phyloP scores from a whole-genome alignment of 2,797 vertebrate species.

The Hypotaenidia okinawae region DNA sequence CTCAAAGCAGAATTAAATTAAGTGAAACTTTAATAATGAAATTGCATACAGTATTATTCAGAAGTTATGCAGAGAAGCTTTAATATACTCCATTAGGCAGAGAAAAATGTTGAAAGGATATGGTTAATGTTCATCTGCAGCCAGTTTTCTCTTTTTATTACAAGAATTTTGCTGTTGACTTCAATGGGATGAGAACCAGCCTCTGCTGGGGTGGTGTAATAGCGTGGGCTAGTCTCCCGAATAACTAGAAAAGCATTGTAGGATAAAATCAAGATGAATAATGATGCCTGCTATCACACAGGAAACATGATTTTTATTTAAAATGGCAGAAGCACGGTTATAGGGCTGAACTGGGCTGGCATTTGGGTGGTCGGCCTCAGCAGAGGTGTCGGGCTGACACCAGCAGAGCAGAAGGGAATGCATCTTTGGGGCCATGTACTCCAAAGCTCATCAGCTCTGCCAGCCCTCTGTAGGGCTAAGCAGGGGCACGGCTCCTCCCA shows the following conservation, averaged over 20 bases:
- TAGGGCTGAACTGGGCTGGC: background rate
- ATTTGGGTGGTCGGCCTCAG: background rate
- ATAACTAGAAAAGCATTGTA: background rate
- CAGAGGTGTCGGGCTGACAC: background rate
- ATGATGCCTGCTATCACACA: background rate
- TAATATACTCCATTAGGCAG: constrained; percentile 66
- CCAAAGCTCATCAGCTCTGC: background rate
- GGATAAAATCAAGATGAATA: constrained; percentile 20
- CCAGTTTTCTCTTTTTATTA: constrained; percentile 19
- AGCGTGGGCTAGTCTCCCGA: background rate
- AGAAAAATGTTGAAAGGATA: constrained; percentile 65
- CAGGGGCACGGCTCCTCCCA: fast-evolving
- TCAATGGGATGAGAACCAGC: background rate
- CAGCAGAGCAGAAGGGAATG: background rate
- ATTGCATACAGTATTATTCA: constrained; percentile 53
- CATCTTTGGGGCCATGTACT: fast-evolving
- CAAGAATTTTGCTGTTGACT: constrained; percentile 12
- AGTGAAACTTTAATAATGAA: constrained; percentile 70
- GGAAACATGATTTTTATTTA: background rate
- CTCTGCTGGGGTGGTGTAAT: background rate
- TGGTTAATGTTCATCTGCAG: constrained; percentile 51
- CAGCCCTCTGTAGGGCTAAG: fast-evolving
- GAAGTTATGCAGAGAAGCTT: constrained; percentile 58
- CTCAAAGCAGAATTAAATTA: constrained; percentile 70
- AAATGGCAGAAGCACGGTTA: background rate